These are phyloP conservation scores for Pseudococcus viburni DNA, from an alignment of 2,888 invertebrate species.

Conservation along the genomic window DNA sequence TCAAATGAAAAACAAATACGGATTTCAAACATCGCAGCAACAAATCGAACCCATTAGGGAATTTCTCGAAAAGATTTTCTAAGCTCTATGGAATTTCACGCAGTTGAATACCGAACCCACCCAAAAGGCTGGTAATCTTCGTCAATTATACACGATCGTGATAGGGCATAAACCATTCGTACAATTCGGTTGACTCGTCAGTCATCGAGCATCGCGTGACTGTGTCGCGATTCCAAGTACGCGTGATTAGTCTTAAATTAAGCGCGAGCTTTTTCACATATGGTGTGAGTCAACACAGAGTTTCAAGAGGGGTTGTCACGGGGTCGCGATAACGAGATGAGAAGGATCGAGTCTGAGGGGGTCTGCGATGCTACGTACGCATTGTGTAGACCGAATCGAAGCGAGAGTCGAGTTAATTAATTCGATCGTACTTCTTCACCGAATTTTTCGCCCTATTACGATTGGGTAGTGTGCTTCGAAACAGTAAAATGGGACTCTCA, in stretches of 20 bases:
- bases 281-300: slow-evolving; percentile 8
- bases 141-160: not conserved
- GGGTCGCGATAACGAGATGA: slow-evolving; percentile 70
- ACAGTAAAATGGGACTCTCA: too few relatives aligned
- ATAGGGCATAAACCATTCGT: not conserved
- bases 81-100: not conserved
- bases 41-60: too few relatives aligned
- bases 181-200: not conserved
- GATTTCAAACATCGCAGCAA: not conserved
- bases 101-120: not conserved
- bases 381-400: not conserved
- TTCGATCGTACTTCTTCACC: not conserved
- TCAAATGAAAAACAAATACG: too few relatives aligned
- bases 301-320: slow-evolving; percentile 1
- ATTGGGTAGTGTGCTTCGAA: too few relatives aligned
- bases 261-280: slow-evolving; percentile 18
- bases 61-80: not conserved
- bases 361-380: not conserved
- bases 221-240: slow-evolving; percentile 14
- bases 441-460: not conserved
- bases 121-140: not conserved
- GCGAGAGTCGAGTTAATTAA: slow-evolving; percentile 4
- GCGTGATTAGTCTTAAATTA: slow-evolving; percentile 35
- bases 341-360: slow-evolving; percentile 73
- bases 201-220: not conserved